These are phyloP conservation scores for Ailuropoda melanoleuca DNA, from an alignment of 2,113 vertebrate species.

Conservation along the genomic window DNA sequence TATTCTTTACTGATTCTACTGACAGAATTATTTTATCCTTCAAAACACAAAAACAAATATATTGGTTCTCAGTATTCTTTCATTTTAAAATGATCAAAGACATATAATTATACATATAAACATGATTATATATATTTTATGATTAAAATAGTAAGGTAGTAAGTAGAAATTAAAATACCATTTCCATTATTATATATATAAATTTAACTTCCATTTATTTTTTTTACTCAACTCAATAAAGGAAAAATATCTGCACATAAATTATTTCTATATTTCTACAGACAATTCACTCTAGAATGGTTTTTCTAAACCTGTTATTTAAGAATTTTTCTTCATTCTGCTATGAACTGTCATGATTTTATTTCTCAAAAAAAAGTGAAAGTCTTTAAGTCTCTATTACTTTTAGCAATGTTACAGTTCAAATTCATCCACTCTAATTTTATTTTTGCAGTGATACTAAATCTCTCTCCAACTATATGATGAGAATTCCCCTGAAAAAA, in stretches of 20 bases:
- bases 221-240: neutral
- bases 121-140: neutral
- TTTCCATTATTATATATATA: neutral
- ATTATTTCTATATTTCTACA: neutral
- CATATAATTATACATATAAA: neutral
- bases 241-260: neutral
- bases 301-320: slow-evolving; percentile 44
- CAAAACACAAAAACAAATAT: slow-evolving; percentile 25
- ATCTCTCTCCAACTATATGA: neutral
- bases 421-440: neutral
- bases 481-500: neutral
- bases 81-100: slow-evolving; percentile 2
- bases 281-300: neutral
- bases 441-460: neutral
- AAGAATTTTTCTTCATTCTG: slow-evolving; percentile 11
- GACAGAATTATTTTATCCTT: neutral
- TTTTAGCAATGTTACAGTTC: neutral
- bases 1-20: neutral
- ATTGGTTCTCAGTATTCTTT: neutral
- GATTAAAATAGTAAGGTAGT: neutral
- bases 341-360: slow-evolving; percentile 28
- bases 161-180: neutral
- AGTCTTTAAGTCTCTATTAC: neutral
- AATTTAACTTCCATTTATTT: neutral
- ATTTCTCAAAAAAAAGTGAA: slow-evolving; percentile 17